These are phyloP conservation scores for Perognathus longimembris DNA, from an alignment of 2,113 vertebrate species.

Conservation along the genomic window DNA sequence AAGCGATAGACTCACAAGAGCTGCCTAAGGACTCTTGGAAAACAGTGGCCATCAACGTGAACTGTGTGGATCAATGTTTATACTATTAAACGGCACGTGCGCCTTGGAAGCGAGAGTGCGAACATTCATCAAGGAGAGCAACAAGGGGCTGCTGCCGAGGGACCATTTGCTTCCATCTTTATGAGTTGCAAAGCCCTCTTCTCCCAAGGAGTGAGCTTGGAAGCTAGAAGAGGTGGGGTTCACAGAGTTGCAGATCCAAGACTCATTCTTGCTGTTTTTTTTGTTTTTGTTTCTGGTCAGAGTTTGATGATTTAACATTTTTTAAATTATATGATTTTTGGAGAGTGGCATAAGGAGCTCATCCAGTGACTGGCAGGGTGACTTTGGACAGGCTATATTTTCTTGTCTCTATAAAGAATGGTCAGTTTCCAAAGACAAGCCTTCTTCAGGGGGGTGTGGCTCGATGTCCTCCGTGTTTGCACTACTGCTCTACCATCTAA, in stretches of 20 bases:
- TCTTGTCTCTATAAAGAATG: neutral
- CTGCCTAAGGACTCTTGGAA: neutral
- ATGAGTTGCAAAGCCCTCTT: neutral
- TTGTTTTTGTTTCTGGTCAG: neutral
- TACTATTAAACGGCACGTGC: neutral
- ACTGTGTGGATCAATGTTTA: constrained; percentile 42
- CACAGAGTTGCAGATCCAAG: neutral
- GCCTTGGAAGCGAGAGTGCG: neutral
- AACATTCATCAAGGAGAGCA: neutral
- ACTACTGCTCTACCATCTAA: no score
- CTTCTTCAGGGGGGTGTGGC: neutral
- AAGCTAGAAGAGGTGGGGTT: neutral
- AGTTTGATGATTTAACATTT: no score
- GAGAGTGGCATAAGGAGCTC: neutral
- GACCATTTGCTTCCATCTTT: neutral
- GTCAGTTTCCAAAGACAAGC: neutral
- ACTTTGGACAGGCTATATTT: neutral
- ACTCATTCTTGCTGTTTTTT: neutral
- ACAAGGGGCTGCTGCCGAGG: neutral
- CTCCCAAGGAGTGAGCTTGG: neutral
- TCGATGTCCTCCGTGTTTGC: neutral
- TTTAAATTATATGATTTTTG: neutral
- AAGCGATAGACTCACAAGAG: neutral
- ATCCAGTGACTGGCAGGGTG: neutral
- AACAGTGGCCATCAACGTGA: neutral